Conservation (phyloP, 1,140 invertebrate species). For the Euwallacea fornicatus region DNA sequence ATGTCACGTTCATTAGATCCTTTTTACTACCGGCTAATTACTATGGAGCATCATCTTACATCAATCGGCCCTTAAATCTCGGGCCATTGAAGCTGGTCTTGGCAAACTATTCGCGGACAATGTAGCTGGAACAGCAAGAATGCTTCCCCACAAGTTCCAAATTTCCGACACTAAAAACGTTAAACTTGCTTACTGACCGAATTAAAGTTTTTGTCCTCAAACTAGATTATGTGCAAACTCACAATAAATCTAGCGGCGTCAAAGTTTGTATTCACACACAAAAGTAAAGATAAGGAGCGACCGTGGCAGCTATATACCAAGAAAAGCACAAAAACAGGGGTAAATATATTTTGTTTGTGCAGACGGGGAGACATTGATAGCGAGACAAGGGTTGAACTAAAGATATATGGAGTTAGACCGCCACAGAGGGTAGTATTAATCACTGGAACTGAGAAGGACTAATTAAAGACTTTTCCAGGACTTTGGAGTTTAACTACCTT, state of each 20-base stretch:
- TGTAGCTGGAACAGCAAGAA: not conserved
- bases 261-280: constrained; percentile 39
- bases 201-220: constrained; percentile 34
- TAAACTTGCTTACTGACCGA: constrained; percentile 38
- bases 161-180: constrained; percentile 22
- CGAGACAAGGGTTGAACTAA: constrained; percentile 38
- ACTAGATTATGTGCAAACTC: constrained; percentile 35
- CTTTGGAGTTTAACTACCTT: constrained; percentile 36
- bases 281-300: constrained; percentile 36
- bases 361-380: constrained; percentile 36
- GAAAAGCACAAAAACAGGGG: constrained; percentile 41
- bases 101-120: not conserved
- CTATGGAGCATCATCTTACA: not conserved
- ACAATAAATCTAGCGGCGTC: constrained; percentile 37
- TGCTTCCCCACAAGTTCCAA: constrained; percentile 14
- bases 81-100: not conserved
- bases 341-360: constrained; percentile 40
- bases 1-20: constrained; percentile 7
- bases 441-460: constrained; percentile 40
- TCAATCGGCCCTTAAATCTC: not conserved
- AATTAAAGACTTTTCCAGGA: constrained; percentile 42
- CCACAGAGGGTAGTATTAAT: constrained; percentile 42
- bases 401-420: constrained; percentile 41
- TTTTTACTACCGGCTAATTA: not conserved
- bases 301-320: constrained; percentile 36